A percentile compares a stretch with the other conserved stretches of the same genome.
Conservation (phyloP, 64 coral and sea anemone genomes). For the Pachyseris speciosa region DNA sequence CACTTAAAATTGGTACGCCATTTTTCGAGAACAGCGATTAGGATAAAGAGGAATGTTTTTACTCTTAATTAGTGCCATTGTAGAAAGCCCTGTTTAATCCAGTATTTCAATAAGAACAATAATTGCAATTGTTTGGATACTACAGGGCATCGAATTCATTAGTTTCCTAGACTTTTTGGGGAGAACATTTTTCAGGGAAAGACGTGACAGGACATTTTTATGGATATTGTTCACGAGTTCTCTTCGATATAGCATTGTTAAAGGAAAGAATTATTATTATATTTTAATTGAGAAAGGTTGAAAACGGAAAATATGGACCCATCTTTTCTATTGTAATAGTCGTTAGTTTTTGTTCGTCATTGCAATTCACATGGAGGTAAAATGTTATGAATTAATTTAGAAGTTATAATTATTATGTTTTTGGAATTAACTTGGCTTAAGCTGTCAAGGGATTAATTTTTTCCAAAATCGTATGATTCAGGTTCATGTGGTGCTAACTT, state of each 20-base stretch:
- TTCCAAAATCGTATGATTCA: too few species aligned
- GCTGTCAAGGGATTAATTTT: too few species aligned
- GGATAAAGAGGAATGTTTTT: neutral
- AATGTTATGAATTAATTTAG: too few species aligned
- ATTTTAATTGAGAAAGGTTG: neutral
- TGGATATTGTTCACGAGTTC: slow-evolving; percentile 14
- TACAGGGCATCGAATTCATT: neutral
- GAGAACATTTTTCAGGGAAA: neutral
- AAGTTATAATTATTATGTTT: too few species aligned
- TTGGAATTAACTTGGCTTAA: too few species aligned
- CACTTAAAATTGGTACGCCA: neutral
- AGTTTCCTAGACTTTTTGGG: neutral
- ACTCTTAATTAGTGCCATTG: neutral
- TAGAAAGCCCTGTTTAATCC: neutral
- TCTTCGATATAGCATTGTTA: neutral
- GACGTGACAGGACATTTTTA: neutral
- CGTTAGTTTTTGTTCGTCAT: too few species aligned
- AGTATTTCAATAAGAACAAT: neutral
- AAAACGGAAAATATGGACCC: neutral
- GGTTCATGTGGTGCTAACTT: too few species aligned
- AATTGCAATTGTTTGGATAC: neutral
- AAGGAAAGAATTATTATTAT: neutral
- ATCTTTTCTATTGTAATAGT: neutral
- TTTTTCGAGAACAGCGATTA: neutral
- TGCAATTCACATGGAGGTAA: too few species aligned